phyloP scores from a whole-genome alignment of 2,888 invertebrate species.

The Apamea crenata region DNA sequence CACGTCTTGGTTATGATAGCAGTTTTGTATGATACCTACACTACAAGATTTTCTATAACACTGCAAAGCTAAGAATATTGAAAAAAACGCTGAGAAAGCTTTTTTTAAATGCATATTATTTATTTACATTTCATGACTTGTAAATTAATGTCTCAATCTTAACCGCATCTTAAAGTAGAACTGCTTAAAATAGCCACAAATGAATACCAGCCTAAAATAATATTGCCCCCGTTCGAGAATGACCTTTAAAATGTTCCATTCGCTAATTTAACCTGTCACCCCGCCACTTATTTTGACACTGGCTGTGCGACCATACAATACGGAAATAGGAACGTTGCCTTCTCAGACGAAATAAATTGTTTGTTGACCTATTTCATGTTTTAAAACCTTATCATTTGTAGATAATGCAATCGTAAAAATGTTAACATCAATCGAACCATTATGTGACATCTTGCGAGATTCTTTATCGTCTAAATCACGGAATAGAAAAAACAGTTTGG shows the following conservation, averaged over 20 bases:
- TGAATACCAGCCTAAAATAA: constrained; percentile 26
- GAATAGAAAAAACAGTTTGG: no score
- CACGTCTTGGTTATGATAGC: constrained; percentile 23
- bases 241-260: constrained; percentile 49
- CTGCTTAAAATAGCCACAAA: constrained; percentile 1
- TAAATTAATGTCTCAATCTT: constrained; percentile 9
- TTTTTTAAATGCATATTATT: neutral
- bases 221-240: constrained; percentile 16
- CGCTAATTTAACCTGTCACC: constrained; percentile 39
- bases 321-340: constrained; percentile 20
- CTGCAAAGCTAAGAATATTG: neutral
- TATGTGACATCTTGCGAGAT: constrained; percentile 33
- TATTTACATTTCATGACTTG: neutral
- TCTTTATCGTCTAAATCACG: constrained; percentile 32
- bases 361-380: constrained; percentile 31
- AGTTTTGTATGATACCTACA: neutral
- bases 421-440: constrained; percentile 22
- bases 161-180: neutral
- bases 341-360: constrained; percentile 37
- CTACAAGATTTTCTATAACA: constrained; percentile 10
- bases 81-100: neutral
- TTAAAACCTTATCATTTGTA: constrained; percentile 1
- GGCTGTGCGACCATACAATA: neutral
- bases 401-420: neutral
- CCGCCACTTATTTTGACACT: constrained; percentile 33